Conservation (phyloP, 1,140 invertebrate species). For the Drosophila punjabiensis region DNA sequence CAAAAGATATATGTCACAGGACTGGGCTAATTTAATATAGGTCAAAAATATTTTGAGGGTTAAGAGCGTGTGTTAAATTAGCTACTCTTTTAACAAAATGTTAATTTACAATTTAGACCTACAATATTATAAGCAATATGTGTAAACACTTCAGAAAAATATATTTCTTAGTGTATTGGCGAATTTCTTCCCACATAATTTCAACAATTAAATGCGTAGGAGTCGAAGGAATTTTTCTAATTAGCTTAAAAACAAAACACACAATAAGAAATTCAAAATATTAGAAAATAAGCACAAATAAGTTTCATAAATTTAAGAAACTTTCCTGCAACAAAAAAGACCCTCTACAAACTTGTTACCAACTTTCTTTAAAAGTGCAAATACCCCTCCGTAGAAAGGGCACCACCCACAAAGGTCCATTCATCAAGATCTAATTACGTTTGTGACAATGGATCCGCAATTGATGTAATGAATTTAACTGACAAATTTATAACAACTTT, state of each 20-base stretch:
- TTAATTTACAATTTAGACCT: background rate
- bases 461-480: conserved; percentile 54
- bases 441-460: conserved; percentile 48
- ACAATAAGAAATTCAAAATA: background rate
- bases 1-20: conserved; percentile 12
- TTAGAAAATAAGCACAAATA: background rate
- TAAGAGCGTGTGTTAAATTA: conserved; percentile 2
- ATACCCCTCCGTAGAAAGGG: conserved; percentile 3
- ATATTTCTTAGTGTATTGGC: background rate
- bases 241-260: background rate
- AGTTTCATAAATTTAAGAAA: background rate
- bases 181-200: background rate
- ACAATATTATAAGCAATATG: background rate
- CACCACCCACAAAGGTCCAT: conserved; percentile 36
- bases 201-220: background rate
- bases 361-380: background rate
- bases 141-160: background rate
- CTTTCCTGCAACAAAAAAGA: background rate
- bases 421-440: conserved; percentile 63
- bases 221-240: background rate
- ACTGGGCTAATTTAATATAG: background rate
- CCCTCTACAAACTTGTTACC: background rate
- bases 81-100: background rate
- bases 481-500: conserved; percentile 60
- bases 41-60: background rate